Percentiles rank a stretch among this genome's conserved stretches.
Conservation (phyloP, 2,797 vertebrate genomes). For the Galagoides demidoff region DNA sequence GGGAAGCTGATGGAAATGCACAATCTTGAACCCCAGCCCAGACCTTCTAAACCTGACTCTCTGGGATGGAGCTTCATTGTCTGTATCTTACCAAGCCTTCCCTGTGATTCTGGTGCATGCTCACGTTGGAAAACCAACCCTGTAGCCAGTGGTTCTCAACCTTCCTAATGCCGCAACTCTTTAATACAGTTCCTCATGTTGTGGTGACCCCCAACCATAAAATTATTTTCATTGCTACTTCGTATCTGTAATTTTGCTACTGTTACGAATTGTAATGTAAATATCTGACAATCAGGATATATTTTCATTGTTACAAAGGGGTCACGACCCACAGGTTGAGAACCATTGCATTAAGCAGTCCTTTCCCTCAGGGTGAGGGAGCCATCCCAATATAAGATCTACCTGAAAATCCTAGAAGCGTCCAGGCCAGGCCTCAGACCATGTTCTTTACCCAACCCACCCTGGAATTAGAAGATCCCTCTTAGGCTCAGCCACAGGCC, state of each 20-base stretch:
- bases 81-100: not conserved
- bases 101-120: not conserved
- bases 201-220: no score
- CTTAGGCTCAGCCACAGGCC: not conserved
- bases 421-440: not conserved
- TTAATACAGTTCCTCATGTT: no score
- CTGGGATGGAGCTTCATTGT: no score
- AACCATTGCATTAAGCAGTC: not conserved
- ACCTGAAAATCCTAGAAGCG: conserved; percentile 48
- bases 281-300: no score
- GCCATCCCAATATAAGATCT: not conserved
- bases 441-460: not conserved
- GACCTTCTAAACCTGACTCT: not conserved
- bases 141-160: no score
- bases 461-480: not conserved
- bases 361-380: not conserved
- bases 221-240: no score
- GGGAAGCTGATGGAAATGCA: not conserved
- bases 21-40: not conserved
- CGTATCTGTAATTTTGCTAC: no score
- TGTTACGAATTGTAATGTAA: no score
- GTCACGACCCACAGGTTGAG: not conserved
- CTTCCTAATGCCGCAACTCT: no score
- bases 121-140: not conserved
- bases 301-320: no score